phyloP scores from a whole-genome alignment of 1,140 invertebrate genomes.

The Xylocopa sonorina region DNA sequence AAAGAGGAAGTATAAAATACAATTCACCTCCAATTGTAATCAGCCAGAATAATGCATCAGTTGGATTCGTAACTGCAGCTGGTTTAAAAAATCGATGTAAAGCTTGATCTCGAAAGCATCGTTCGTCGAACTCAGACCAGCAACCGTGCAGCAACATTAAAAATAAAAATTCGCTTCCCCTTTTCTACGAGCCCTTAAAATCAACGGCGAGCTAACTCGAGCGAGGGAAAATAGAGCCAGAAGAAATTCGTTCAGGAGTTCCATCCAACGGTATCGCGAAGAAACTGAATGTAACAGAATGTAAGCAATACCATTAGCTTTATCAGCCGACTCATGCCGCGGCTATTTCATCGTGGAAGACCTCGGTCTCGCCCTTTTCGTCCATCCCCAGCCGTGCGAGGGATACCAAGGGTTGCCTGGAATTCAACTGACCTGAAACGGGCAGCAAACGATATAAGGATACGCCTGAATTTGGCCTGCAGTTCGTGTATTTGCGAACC shows the following conservation, averaged over 20 bases:
- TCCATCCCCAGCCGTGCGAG: neutral
- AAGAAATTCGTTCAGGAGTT: neutral
- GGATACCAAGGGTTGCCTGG: conserved; percentile 43
- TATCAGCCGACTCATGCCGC: conserved; percentile 51
- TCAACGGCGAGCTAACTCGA: neutral
- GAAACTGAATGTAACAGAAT: conserved; percentile 58
- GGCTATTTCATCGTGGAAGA: conserved; percentile 50
- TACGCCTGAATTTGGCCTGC: conserved; percentile 44
- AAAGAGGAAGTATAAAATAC: no score
- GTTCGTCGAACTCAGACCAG: no score
- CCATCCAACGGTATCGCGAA: neutral
- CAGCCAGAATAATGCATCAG: no score
- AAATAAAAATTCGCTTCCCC: neutral
- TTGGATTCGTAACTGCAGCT: no score
- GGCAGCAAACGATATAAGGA: conserved; percentile 59
- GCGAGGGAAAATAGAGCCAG: neutral
- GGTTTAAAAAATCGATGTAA: no score
- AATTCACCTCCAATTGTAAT: no score
- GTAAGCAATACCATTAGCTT: conserved; percentile 70
- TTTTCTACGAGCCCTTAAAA: no score
- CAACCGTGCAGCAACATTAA: no score
- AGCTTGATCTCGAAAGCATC: no score
- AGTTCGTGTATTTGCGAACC: conserved; percentile 34
- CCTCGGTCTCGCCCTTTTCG: conserved; percentile 8
- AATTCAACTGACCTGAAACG: conserved; percentile 46